A percentile compares a stretch with the other conserved stretches of the same genome.
Evolutionary conservation across 1,140 invertebrate genomes (phyloP).

Genomic region (Dendroctonus valens): DNA sequence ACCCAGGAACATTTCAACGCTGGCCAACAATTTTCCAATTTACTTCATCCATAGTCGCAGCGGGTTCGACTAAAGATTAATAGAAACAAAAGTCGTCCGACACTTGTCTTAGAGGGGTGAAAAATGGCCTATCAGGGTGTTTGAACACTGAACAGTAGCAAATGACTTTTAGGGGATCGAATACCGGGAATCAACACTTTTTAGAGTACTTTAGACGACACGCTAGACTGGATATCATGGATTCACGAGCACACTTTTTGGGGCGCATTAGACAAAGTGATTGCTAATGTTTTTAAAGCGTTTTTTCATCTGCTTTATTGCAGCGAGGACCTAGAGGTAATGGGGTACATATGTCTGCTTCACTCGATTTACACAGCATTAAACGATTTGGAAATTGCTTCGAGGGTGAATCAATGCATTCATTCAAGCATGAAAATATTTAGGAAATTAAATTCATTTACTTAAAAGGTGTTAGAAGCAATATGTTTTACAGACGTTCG

Average conservation of each 20-base stretch:
- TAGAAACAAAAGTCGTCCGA: constrained; percentile 28
- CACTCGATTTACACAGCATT: no score
- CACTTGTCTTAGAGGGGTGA: constrained; percentile 25
- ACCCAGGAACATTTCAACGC: no score
- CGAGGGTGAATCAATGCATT: no score
- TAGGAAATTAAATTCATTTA: no score
- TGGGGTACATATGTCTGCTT: no score
- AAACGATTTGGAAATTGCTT: no score
- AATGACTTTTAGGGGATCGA: constrained; percentile 20
- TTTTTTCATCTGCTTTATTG: constrained; percentile 5
- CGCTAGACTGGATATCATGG: constrained; percentile 12
- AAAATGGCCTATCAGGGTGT: constrained; percentile 26
- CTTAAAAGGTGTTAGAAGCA: no score
- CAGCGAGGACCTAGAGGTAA: neutral
- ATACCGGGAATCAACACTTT: constrained; percentile 23
- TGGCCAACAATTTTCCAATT: no score
- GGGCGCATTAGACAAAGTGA: constrained; percentile 15
- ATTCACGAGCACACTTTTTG: constrained; percentile 14
- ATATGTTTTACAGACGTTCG: no score
- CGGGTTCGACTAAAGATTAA: constrained; percentile 16
- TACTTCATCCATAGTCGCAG: neutral
- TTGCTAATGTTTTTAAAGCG: constrained; percentile 2
- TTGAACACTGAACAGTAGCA: constrained; percentile 27
- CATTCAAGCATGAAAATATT: no score
- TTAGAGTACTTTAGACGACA: constrained; percentile 18